Evolutionary conservation across 2,888 invertebrate genomes (phyloP).

Genomic region (Drosophila flavopinicola): DNA sequence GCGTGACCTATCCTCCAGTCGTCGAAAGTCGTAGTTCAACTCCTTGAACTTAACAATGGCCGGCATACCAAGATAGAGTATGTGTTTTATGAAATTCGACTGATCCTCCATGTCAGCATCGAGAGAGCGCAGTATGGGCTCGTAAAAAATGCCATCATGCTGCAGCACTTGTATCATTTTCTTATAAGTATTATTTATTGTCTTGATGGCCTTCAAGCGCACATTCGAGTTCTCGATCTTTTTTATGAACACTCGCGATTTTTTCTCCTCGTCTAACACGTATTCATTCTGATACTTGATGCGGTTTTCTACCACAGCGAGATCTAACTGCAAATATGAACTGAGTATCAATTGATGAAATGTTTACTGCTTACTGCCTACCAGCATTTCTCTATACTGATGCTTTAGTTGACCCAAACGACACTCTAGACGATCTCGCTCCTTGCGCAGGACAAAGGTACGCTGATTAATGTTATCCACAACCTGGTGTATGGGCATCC

Average conservation of each 20-base stretch:
- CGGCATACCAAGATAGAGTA: conserved; percentile 82
- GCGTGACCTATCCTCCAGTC: conserved; percentile 77
- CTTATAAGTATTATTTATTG: conserved; percentile 81
- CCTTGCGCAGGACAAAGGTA: conserved; percentile 83
- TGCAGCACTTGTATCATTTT: conserved; percentile 80
- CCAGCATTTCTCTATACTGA: conserved; percentile 73
- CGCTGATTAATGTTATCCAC: conserved; percentile 83
- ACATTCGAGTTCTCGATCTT: conserved; percentile 82
- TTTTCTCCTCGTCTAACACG: conserved; percentile 77
- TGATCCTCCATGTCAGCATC: conserved; percentile 83
- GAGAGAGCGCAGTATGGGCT: conserved; percentile 82
- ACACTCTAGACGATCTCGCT: conserved; percentile 80
- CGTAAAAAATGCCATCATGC: conserved; percentile 83
- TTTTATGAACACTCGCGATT: conserved; percentile 73
- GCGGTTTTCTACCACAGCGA: conserved; percentile 78
- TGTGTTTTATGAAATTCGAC: conserved; percentile 80
- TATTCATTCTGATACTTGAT: conserved; percentile 82
- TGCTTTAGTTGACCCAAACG: conserved; percentile 68
- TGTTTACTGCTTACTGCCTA: conserved; percentile 40
- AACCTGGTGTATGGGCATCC: conserved; percentile 81
- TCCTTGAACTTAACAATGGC: conserved; percentile 78
- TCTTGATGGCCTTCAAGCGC: conserved; percentile 81
- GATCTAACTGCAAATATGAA: conserved; percentile 59
- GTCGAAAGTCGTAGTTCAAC: conserved; percentile 73
- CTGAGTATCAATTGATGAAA: neutral